Evolutionary conservation across 1,140 invertebrate genomes (phyloP).

Genomic region (Epicauta chinensis): DNA sequence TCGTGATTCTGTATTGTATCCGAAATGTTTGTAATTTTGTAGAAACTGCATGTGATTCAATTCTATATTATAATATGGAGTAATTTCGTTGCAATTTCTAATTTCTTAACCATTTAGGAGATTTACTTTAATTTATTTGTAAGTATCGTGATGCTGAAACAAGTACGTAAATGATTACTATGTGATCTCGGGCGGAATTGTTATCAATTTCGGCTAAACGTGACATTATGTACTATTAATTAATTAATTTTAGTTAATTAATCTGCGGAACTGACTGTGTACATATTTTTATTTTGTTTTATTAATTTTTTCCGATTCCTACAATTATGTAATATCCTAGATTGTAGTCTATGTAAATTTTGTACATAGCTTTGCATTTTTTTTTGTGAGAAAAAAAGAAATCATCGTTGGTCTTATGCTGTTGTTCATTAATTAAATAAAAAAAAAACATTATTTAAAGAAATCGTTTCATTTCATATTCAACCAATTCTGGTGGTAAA

Average conservation of each 20-base stretch:
- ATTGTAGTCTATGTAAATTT: slow-evolving; percentile 13
- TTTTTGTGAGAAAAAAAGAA: slow-evolving; percentile 2
- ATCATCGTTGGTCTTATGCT: slow-evolving; percentile 14
- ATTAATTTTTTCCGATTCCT: slow-evolving; percentile 12
- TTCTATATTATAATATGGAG: no score
- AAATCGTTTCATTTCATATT: slow-evolving; percentile 7
- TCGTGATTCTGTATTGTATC: no score
- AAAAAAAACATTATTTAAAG: slow-evolving; percentile 15
- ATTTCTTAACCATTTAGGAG: no score
- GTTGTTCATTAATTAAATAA: slow-evolving; percentile 12
- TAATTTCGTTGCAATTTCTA: no score
- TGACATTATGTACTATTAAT: no score
- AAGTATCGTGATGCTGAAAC: slow-evolving; percentile 10
- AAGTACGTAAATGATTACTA: slow-evolving; percentile 13
- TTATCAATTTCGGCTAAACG: background rate
- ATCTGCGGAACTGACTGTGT: slow-evolving; percentile 11
- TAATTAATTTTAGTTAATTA: no score
- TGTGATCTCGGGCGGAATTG: slow-evolving; percentile 14
- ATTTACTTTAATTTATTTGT: no score
- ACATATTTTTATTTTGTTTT: slow-evolving; percentile 7
- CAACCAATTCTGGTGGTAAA: slow-evolving; percentile 2
- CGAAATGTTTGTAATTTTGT: no score
- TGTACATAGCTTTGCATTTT: slow-evolving; percentile 18
- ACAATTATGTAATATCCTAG: slow-evolving; percentile 10
- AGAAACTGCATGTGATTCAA: no score